A percentile compares a stretch with the other conserved stretches of the same genome.
Evolutionary conservation across 2,888 invertebrate species (phyloP).

Genomic region (Hydraecia micacea): DNA sequence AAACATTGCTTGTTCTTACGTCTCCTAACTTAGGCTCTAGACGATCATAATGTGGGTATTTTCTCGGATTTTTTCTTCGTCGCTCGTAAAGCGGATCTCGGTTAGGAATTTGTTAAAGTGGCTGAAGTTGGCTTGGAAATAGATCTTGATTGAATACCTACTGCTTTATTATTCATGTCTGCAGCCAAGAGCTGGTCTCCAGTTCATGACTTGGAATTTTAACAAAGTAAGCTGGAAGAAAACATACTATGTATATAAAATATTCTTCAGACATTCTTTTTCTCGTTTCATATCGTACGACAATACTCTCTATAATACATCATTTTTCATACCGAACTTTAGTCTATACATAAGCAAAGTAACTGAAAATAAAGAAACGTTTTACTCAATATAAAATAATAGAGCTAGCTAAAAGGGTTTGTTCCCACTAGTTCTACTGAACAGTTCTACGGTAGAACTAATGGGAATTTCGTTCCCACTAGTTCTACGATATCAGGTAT

Average conservation of each 20-base stretch:
- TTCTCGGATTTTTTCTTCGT: conserved; percentile 11
- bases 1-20: conserved; percentile 49
- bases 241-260: background rate
- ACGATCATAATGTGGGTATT: conserved; percentile 28
- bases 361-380: conserved; percentile 12
- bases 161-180: conserved; percentile 35
- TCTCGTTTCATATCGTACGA: too few species aligned
- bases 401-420: conserved; percentile 36
- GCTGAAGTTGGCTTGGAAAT: conserved; percentile 21
- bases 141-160: conserved; percentile 21
- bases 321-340: background rate
- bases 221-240: background rate
- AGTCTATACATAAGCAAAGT: background rate
- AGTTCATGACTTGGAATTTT: conserved; percentile 12
- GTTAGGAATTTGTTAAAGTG: conserved; percentile 16
- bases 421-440: too few species aligned
- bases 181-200: conserved; percentile 11
- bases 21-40: conserved; percentile 32
- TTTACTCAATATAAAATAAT: conserved; percentile 20
- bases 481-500: too few species aligned
- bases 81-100: background rate
- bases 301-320: background rate
- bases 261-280: background rate
- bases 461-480: too few species aligned
- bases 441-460: too few species aligned